These are phyloP conservation scores for Amphipyra tragopoginis DNA, from an alignment of 2,888 invertebrate species.

Conservation along the genomic window DNA sequence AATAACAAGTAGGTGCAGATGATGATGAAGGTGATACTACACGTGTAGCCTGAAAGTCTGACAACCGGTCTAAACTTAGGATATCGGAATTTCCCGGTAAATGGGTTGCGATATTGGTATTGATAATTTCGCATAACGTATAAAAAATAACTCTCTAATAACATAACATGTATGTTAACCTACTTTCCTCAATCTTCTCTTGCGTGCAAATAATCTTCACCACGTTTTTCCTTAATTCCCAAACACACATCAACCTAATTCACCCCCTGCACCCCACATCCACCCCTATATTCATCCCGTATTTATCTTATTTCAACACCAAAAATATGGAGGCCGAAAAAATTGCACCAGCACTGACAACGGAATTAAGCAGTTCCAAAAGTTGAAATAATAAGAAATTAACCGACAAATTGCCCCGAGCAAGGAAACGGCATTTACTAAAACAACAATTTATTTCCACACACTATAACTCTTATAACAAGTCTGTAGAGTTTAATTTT, in stretches of 20 bases:
- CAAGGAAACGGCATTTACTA: constrained; percentile 46
- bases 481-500: constrained; percentile 29
- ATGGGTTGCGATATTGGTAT: too few species aligned
- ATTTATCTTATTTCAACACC: constrained; percentile 16
- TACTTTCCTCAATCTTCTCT: constrained; percentile 36
- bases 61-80: too few species aligned
- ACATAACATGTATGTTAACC: constrained; percentile 24
- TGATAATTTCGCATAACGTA: too few species aligned
- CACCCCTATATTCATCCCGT: constrained; percentile 9
- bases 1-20: too few species aligned
- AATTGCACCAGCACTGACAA: constrained; percentile 24
- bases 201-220: constrained; percentile 31
- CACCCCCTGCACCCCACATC: constrained; percentile 10
- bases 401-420: constrained; percentile 47
- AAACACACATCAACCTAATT: constrained; percentile 14
- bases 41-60: too few species aligned
- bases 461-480: constrained; percentile 24
- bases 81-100: too few species aligned
- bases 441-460: constrained; percentile 30
- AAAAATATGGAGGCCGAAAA: constrained; percentile 17
- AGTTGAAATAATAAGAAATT: constrained; percentile 53
- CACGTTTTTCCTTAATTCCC: constrained; percentile 42
- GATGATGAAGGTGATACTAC: too few species aligned
- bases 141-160: too few species aligned
- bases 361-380: constrained; percentile 41